Evolutionary conservation across 2,797 vertebrate genomes (phyloP).

Genomic region (Sebastiscus tertius): DNA sequence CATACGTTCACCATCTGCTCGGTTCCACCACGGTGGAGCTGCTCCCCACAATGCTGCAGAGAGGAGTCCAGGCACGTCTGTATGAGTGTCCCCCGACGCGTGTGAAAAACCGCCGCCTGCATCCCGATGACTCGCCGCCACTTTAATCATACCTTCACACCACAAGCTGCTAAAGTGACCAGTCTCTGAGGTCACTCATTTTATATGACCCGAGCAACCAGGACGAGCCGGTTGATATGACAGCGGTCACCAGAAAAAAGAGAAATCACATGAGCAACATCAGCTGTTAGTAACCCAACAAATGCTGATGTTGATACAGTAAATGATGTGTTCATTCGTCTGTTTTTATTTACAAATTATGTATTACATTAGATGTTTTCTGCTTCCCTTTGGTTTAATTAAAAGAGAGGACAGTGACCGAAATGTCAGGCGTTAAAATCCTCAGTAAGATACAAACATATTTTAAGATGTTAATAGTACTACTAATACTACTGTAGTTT

Average conservation of each 20-base stretch:
- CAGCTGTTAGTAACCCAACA: not conserved
- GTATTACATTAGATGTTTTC: not conserved
- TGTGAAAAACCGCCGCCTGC: constrained; percentile 53
- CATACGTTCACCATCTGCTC: constrained; percentile 81
- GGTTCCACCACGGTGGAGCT: constrained; percentile 61
- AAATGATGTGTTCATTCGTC: not conserved
- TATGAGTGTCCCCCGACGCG: constrained; percentile 43
- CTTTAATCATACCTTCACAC: constrained; percentile 62
- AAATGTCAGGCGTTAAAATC: not conserved
- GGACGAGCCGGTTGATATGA: not conserved
- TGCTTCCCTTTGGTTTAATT: not conserved
- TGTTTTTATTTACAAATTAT: not conserved
- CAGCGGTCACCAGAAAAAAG: not conserved
- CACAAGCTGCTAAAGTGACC: constrained; percentile 40
- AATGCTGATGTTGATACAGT: constrained; percentile 3
- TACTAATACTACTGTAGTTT: not conserved
- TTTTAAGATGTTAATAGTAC: not conserved
- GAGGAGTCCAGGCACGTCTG: constrained; percentile 58
- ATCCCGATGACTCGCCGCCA: constrained; percentile 58
- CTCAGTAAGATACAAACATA: not conserved
- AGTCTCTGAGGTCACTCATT: constrained; percentile 44
- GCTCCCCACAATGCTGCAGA: constrained; percentile 54
- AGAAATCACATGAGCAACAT: not conserved
- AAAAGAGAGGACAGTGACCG: not conserved
- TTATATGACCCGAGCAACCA: constrained; percentile 24